Base-by-base conservation (phyloP, 2,797 vertebrate species). In the Cyclura pinguis region DNA sequence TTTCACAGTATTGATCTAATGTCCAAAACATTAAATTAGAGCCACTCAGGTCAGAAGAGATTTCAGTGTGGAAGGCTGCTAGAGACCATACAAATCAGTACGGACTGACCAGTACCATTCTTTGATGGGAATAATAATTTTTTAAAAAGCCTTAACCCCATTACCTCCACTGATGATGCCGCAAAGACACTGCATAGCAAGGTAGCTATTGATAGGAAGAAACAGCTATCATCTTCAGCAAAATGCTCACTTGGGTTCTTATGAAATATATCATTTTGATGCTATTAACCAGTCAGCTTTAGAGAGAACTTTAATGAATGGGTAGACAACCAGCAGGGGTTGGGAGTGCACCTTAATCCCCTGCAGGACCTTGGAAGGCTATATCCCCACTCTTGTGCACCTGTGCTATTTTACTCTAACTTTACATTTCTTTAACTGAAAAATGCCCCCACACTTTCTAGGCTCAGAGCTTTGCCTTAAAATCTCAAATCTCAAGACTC, bases 1-100 rank as follows among this genome's bases (percentile, higher is more conserved):
- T 87, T 90, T 90, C 72, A 38, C 72, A 64, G 52, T 87, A 87
- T 90, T 87, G 85, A 90, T 90, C 57, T 55, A 62, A 6, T 38
- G 38, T 82, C 38, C 59, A 62, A 86, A 86, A 81, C 84, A 82
- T 69, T 57, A 90, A 38, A 80, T 77, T 81, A 90, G 32, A 42
- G 50, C 18, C 42, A 78, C 7, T 12, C 74, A 84, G n/a, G 84
- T n/a, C 77, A 81, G 35, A 84, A 86, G 14, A 81, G 78, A 24
- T n/a, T 69, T 90, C 29, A 35, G 52, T 90, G 22, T 20, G 12
- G 42, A 29, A 52, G n/a, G 32, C 59, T 64, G 29, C 4, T 52
- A 78, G 32, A 78, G 42, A 52, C 24, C 64, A 62, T 77, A 59
- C 27, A 83, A 42, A 69, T 73, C 59, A 80, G 42, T 80, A 67